Evolutionary conservation across 2,888 invertebrate species (phyloP).

Genomic region (Agonopterix alstromeriana): DNA sequence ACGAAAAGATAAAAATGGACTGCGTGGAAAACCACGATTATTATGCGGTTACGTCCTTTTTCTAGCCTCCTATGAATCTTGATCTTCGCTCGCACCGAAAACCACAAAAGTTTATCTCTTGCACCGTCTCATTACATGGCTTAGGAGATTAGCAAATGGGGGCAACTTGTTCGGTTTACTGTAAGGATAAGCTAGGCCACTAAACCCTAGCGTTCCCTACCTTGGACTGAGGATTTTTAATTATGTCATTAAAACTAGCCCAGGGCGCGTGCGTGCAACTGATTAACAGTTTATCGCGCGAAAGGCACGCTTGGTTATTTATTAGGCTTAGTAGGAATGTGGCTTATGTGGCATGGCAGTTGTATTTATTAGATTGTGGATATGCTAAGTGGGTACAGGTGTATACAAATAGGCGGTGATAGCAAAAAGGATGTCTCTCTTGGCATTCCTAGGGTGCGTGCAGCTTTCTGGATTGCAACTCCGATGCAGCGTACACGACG

Average conservation of each 20-base stretch:
- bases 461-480: too few relatives aligned
- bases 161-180: conserved; percentile 63
- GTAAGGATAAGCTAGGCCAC: conserved; percentile 51
- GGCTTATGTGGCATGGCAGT: conserved; percentile 22
- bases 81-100: background rate
- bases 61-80: too few relatives aligned
- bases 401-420: too few relatives aligned
- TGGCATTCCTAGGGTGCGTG: too few relatives aligned
- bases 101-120: conserved; percentile 46
- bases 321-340: too few relatives aligned
- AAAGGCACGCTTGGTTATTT: conserved; percentile 45
- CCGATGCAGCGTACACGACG: too few relatives aligned
- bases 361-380: conserved; percentile 17
- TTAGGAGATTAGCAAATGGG: conserved; percentile 66
- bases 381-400: too few relatives aligned
- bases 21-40: too few relatives aligned
- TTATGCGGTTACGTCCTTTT: too few relatives aligned
- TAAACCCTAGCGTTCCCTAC: conserved; percentile 41
- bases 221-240: conserved; percentile 58
- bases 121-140: conserved; percentile 48
- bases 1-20: too few relatives aligned
- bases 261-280: conserved; percentile 53
- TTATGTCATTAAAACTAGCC: conserved; percentile 60
- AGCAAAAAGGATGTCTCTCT: too few relatives aligned
- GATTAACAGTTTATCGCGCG: conserved; percentile 58